Evolutionary conservation across 2,888 invertebrate genomes (phyloP), one percentile per base, ranked within the genome.

Genomic region (Cataglyphis cursor): DNA sequence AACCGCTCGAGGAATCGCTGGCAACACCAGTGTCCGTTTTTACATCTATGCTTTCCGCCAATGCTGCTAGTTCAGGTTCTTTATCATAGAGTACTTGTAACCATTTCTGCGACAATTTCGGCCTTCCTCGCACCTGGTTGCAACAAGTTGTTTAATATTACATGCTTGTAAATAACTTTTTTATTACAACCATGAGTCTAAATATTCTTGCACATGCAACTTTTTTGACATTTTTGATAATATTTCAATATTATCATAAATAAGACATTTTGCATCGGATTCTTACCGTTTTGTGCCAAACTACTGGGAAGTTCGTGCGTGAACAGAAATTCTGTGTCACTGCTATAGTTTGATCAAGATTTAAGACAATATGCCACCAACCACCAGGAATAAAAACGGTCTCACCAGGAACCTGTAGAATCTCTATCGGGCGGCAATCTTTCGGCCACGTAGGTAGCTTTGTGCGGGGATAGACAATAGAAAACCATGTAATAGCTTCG

Each of bases 321-420:
- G 99, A 99, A 94, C 98, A 98, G 95, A 99, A 99, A 95, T 99
- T 99, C 94, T 99, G 99, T 0, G 99, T 99, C 21, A 99, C 98
- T 15, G 99, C 99, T 66, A 99, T 97, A 0, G 99, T 99, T 87
- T 98, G 97, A 93, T 99, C 99, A 85, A 99, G 95, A 95, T 99
- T 99, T 44, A 99, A 96, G 18, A 99, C 99, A 28, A 99, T 99
- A 95, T 99, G 99, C 99, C 99, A 99, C 99, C 99, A 99, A 12
- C 99, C 99, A 24, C 99, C 99, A 12, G 99, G 99, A 80, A 99
- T 99, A 95, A 99, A 99, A 44, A 99, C 99, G 4, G 99, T 99
- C 95, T 99, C 99, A 28, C 99, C 99, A 18, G 99, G 99, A 91
- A 97, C 96, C 95, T 99, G 99, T 6, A 99, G 96, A 91, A 99